Evolutionary conservation across 2,113 vertebrate species (phyloP), one percentile per base, ranked within the genome.

Genomic region (Otis tarda): DNA sequence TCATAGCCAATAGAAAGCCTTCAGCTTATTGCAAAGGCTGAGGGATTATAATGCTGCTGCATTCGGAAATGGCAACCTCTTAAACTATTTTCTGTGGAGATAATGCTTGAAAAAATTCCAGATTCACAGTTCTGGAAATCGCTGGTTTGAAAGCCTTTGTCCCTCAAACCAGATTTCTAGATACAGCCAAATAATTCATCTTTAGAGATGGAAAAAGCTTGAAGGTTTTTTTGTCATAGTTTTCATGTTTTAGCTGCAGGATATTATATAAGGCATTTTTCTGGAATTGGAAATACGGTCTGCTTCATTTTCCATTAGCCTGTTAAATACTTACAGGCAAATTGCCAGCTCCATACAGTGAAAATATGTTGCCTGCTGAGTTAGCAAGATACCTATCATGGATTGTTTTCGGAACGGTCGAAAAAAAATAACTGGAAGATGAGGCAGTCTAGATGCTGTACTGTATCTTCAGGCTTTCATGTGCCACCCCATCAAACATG

Each of bases 51-150:
- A 28, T 23, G 83, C 87, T 91, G 91, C 61, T 45, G 90, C 68
- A 27, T 73, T 83, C 91, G 78, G 84, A 70, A 55, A 8, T 74
- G 85, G 59, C 71, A 96, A 83, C 71, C 39, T 73, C 81, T 74
- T 74, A 43, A 68, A 55, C 3, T 68, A 5, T 86, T 88, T 92
- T 69, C 19, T 23, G 3, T 28, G 77, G 47, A 82, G 93, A 94
- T 83, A 91, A 95, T 94, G 90, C 89, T 94, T 89, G 89, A 77
- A 80, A 80, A 91, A 71, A 65, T 17, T 89, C 95, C 91, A 83
- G 63, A 37, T 67, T 61, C 83, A 14, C 50, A 61, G 84, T 55
- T 60, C 85, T 93, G 85, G 91, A 83, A 91, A 68, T 55, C 6
- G 7, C 83, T 91, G 69, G 10, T 64, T 77, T 56, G 91, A 15